Evolutionary conservation across 2,888 invertebrate genomes (phyloP), one percentile per base, ranked within the genome.

Genomic region (Xiphydria camelus): DNA sequence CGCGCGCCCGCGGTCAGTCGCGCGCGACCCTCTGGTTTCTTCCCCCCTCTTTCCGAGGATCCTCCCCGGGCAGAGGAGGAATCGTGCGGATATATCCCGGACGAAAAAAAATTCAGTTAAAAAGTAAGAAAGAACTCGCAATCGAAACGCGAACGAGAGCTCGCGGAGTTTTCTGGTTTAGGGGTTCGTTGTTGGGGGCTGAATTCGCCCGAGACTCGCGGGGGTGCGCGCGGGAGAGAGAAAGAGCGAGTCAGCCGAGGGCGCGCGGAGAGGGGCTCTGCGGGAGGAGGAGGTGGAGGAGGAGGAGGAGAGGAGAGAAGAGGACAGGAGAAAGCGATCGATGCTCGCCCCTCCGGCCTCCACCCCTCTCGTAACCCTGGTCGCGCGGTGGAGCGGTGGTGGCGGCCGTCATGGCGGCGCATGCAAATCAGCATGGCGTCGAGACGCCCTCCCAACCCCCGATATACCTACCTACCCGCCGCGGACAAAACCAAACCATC

Each of bases 361-460:
- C 53, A 47, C 52, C 48, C 51, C 47, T 50, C 51, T 47, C 37
- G 26, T 32, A 44, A 37, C 45, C 51, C 57, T 49, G 45, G 45
- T 51, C 53, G 51, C 52, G 53, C 62, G 55, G 45, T 51, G 59
- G 53, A 50, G 62, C 61, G 64, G 66, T 60, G 66, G 66, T 67
- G 72, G 67, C 73, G 70, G 70, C 76, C 76, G 79, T 76, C 78
- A 79, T 80, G 80, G 80, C 80, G 81, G 80, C 80, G 80, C 79
- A 81, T 80, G 81, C 80, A 81, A 81, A 81, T 80, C 80, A 80
- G 80, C 79, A 80, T 80, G 80, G 80, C 80, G 80, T 78, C 78
- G 77, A 75, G 73, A 75, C 76, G 73, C 72, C 73, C 73, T 72
- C 74, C 67, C 66, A 62, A 51, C 52, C 55, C 45, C 49, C 35